Percentiles rank a stretch among this genome's conserved stretches.
Evolutionary conservation across 2,888 invertebrate species (phyloP).

Genomic region (Eulithis testata): DNA sequence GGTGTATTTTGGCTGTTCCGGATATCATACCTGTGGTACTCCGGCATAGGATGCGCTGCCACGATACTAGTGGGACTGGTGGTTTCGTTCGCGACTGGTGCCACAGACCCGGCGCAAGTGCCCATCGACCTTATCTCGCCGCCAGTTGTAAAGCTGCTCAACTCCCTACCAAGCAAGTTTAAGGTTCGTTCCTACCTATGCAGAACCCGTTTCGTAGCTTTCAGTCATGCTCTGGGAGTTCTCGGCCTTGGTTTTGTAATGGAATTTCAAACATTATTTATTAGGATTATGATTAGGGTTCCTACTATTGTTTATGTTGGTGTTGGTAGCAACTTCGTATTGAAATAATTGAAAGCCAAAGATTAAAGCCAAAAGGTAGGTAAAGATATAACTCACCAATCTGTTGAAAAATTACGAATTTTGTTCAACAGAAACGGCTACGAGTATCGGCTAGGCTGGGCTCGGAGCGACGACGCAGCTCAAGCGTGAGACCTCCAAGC

Average conservation of each 20-base stretch:
- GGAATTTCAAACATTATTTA: too few species aligned
- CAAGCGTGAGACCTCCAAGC: constrained; percentile 74
- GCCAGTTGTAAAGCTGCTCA: constrained; percentile 83
- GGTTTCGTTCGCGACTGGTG: constrained; percentile 88
- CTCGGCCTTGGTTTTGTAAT: too few species aligned
- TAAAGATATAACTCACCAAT: not conserved
- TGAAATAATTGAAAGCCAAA: too few species aligned
- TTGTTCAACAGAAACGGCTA: constrained; percentile 62
- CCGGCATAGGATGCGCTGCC: constrained; percentile 90
- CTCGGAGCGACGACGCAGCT: constrained; percentile 72
- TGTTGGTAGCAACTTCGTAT: too few species aligned
- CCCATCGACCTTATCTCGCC: constrained; percentile 89
- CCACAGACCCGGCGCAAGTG: constrained; percentile 85
- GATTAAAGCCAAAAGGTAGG: not conserved
- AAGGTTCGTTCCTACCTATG: constrained; percentile 61
- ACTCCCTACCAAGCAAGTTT: constrained; percentile 73
- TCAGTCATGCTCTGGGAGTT: not conserved
- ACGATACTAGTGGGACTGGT: constrained; percentile 89
- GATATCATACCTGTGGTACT: constrained; percentile 96
- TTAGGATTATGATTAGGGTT: too few species aligned
- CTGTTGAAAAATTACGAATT: constrained; percentile 2
- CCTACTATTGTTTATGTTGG: too few species aligned
- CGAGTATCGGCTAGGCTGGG: constrained; percentile 70
- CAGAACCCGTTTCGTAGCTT: not conserved
- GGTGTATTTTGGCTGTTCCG: constrained; percentile 86